These are phyloP conservation scores for Periplaneta americana DNA, from an alignment of 1,140 invertebrate genomes.

Conservation along the genomic window DNA sequence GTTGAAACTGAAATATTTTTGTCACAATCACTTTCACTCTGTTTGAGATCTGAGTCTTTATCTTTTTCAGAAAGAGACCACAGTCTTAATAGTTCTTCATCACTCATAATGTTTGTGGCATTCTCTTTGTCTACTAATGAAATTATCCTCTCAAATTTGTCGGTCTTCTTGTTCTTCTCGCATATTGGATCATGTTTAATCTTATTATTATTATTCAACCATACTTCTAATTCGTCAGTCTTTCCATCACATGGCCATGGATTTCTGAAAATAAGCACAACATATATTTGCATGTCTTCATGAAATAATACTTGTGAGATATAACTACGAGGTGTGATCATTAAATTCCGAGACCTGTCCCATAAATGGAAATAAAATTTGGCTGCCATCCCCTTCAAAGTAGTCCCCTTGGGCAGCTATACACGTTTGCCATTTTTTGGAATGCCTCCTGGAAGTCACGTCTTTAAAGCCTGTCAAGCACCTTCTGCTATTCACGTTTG, in stretches of 20 bases:
- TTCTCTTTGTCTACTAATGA: neutral
- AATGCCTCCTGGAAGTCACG: neutral
- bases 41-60: neutral
- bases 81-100: neutral
- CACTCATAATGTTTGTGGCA: neutral
- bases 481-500: no score
- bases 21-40: neutral
- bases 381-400: no score
- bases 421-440: no score
- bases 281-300: no score
- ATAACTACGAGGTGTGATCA: no score
- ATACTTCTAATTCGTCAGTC: neutral
- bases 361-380: no score
- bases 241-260: constrained; percentile 3
- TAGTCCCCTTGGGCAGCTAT: no score
- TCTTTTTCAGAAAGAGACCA: neutral
- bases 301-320: no score
- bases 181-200: neutral
- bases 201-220: neutral
- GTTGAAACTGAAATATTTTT: neutral
- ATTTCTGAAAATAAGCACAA: constrained; percentile 8
- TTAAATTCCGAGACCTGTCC: no score
- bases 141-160: neutral
- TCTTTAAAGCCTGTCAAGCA: no score
- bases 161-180: neutral